These are phyloP conservation scores for Menidia beryllina DNA, from an alignment of 2,113 vertebrate genomes.

Conservation along the genomic window DNA sequence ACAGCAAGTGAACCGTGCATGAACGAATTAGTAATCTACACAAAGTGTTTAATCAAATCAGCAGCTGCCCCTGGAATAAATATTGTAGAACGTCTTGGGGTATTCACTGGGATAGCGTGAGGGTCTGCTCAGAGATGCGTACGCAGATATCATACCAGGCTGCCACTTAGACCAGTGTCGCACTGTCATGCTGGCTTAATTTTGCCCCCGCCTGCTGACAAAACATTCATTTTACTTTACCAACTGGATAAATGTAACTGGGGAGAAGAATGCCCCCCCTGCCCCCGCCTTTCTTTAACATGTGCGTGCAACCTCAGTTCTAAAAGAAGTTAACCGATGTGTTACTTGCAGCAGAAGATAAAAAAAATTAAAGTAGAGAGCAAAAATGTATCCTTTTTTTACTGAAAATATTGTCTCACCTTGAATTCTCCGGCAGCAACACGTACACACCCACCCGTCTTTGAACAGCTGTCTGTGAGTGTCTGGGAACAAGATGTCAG, in stretches of 20 bases:
- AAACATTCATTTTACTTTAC: slow-evolving; percentile 4
- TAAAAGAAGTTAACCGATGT: neutral
- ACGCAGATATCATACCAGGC: slow-evolving; percentile 49
- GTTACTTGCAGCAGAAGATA: neutral
- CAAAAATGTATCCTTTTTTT: neutral
- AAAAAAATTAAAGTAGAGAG: neutral
- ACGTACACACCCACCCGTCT: neutral
- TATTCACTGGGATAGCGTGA: slow-evolving; percentile 62
- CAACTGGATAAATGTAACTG: slow-evolving; percentile 7
- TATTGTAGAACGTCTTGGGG: slow-evolving; percentile 76
- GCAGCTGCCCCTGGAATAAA: slow-evolving; percentile 76
- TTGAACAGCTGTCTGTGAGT: neutral
- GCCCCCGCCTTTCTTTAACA: too few species aligned
- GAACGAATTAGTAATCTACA: slow-evolving; percentile 84
- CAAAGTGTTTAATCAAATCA: slow-evolving; percentile 84
- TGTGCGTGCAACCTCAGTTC: neutral
- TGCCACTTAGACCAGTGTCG: slow-evolving; percentile 50
- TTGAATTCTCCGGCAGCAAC: neutral
- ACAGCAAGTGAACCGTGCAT: slow-evolving; percentile 88
- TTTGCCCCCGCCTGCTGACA: slow-evolving; percentile 8
- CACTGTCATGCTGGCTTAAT: slow-evolving; percentile 18
- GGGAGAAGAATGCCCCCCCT: neutral
- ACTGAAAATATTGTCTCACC: neutral
- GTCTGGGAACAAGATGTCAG: neutral
- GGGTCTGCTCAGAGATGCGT: slow-evolving; percentile 62